A percentile compares a stretch with the other conserved stretches of the same genome.
Evolutionary conservation across 2,888 invertebrate species (phyloP).

Genomic region (Arenicola marina): DNA sequence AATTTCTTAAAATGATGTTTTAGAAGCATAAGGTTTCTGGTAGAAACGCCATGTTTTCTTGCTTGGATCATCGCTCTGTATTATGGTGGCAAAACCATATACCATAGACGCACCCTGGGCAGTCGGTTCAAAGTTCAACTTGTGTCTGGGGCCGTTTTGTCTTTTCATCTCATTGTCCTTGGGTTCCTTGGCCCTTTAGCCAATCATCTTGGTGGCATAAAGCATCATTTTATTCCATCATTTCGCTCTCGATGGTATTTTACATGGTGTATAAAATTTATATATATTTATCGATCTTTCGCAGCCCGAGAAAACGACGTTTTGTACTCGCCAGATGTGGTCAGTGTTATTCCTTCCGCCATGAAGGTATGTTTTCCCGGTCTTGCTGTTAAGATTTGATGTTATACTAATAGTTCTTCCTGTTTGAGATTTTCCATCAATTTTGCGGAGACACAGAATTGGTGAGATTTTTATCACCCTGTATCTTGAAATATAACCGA

Average conservation of each 20-base stretch:
- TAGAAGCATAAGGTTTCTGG: neutral
- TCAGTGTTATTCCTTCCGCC: constrained; percentile 42
- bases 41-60: too few species aligned
- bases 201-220: too few species aligned
- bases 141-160: neutral
- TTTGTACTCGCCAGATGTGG: constrained; percentile 47
- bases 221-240: too few species aligned
- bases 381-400: neutral
- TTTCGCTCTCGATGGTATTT: too few species aligned
- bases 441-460: neutral
- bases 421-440: neutral
- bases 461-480: neutral
- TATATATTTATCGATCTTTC: constrained; percentile 16
- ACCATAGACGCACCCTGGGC: neutral
- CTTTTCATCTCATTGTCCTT: neutral
- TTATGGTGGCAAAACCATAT: too few species aligned
- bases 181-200: neutral
- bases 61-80: too few species aligned
- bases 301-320: constrained; percentile 47
- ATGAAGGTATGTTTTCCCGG: constrained; percentile 44
- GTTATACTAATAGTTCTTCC: too few species aligned
- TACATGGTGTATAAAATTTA: too few species aligned
- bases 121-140: neutral
- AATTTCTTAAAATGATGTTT: neutral
- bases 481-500: neutral